These are phyloP conservation scores for Phaedon cochleariae DNA, from an alignment of 2,888 invertebrate genomes.

Conservation along the genomic window DNA sequence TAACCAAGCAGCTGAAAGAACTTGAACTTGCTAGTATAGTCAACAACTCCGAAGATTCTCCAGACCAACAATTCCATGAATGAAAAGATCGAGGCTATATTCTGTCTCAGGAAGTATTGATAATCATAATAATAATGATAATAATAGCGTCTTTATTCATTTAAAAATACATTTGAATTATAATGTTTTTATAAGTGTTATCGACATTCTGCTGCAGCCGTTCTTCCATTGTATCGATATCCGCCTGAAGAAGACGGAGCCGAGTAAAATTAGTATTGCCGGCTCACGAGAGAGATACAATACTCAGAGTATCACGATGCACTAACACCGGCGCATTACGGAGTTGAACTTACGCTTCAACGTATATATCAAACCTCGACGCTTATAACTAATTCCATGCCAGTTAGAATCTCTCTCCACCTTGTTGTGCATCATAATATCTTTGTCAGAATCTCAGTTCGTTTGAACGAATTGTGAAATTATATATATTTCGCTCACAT, in stretches of 20 bases:
- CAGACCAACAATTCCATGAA: background rate
- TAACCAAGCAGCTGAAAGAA: constrained; percentile 35
- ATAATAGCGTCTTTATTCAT: too few species aligned
- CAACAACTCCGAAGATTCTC: constrained; percentile 17
- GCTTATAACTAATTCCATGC: too few species aligned
- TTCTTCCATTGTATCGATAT: constrained; percentile 41
- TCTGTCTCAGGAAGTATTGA: constrained; percentile 32
- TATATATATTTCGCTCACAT: too few species aligned
- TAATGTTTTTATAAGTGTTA: too few species aligned
- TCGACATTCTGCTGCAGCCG: too few species aligned
- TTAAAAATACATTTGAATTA: too few species aligned
- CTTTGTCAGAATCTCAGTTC: too few species aligned
- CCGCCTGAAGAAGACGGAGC: constrained; percentile 20
- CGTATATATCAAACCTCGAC: too few species aligned
- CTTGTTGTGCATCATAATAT: too few species aligned
- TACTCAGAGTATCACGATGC: constrained; percentile 24
- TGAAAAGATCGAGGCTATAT: constrained; percentile 6
- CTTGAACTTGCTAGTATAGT: constrained; percentile 43
- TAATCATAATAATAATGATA: too few species aligned
- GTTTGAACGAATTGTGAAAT: too few species aligned
- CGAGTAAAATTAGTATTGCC: constrained; percentile 43
- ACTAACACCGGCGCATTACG: constrained; percentile 21
- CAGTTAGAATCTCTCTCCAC: too few species aligned
- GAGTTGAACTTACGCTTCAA: constrained; percentile 23
- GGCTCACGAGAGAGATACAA: background rate